phyloP scores from a whole-genome alignment of 1,140 invertebrate species.

The Globodera rostochiensis region DNA sequence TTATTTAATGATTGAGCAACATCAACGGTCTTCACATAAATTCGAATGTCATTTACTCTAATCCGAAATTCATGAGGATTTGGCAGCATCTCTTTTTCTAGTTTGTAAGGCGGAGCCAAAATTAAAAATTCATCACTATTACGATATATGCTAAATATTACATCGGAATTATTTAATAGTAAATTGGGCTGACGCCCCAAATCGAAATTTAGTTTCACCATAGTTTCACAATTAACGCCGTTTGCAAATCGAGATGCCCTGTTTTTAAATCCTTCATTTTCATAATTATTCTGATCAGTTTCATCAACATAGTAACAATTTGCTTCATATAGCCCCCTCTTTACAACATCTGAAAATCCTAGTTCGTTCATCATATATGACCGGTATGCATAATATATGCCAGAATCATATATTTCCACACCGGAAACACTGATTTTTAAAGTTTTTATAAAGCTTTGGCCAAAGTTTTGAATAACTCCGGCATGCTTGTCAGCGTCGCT shows the following conservation, averaged over 20 bases:
- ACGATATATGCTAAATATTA: constrained; percentile 32
- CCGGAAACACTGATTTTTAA: too few relatives aligned
- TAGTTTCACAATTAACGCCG: background rate
- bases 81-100: background rate
- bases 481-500: too few relatives aligned
- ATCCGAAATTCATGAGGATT: constrained; percentile 15
- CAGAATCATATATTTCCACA: too few relatives aligned
- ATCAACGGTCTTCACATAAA: constrained; percentile 30
- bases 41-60: constrained; percentile 18
- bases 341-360: background rate
- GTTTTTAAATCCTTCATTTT: background rate
- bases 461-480: too few relatives aligned
- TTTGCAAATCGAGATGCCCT: background rate
- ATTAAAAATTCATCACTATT: constrained; percentile 40
- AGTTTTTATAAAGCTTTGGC: too few relatives aligned
- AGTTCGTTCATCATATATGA: constrained; percentile 1
- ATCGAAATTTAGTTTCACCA: constrained; percentile 31
- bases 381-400: too few relatives aligned
- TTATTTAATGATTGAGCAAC: constrained; percentile 34
- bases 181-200: constrained; percentile 32
- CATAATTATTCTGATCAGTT: background rate
- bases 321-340: constrained; percentile 9
- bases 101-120: background rate
- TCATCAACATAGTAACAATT: constrained; percentile 3
- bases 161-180: constrained; percentile 31